Conservation (phyloP, 2,797 vertebrate species). For the Philypnodon macrostomus region DNA sequence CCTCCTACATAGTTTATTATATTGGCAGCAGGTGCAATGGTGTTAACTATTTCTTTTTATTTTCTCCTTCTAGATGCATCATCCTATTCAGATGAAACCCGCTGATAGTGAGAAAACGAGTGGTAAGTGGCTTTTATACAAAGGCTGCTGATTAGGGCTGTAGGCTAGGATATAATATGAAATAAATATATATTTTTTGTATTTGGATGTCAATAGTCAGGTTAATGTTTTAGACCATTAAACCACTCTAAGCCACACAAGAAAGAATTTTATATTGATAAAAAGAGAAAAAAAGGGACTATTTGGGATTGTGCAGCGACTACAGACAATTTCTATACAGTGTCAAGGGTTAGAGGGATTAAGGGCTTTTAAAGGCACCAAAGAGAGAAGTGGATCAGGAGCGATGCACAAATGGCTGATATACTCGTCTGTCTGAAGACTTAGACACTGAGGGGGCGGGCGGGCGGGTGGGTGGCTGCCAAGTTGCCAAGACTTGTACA, state of each 20-base stretch:
- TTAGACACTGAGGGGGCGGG: constrained; percentile 31
- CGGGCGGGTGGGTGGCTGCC: constrained; percentile 35
- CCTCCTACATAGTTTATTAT: constrained; percentile 15
- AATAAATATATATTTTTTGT: no score
- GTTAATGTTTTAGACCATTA: no score
- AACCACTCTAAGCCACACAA: no score
- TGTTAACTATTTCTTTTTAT: constrained; percentile 14
- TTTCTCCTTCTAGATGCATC: constrained; percentile 69
- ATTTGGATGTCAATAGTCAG: no score
- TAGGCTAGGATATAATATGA: no score
- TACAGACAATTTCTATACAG: constrained; percentile 39
- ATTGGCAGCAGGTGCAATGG: neutral
- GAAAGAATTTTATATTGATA: constrained; percentile 15
- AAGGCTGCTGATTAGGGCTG: neutral
- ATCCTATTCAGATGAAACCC: constrained; percentile 82
- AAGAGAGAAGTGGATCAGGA: constrained; percentile 20
- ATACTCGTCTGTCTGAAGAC: constrained; percentile 34
- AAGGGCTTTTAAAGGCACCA: constrained; percentile 44
- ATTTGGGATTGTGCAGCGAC: constrained; percentile 35
- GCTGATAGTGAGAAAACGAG: constrained; percentile 80
- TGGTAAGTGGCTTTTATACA: constrained; percentile 62
- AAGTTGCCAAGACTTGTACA: constrained; percentile 38
- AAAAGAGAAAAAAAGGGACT: constrained; percentile 12
- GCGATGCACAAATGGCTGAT: constrained; percentile 41
- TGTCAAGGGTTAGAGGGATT: constrained; percentile 48